Conservation (phyloP, 2,113 vertebrate genomes). For the Sorex araneus region DNA sequence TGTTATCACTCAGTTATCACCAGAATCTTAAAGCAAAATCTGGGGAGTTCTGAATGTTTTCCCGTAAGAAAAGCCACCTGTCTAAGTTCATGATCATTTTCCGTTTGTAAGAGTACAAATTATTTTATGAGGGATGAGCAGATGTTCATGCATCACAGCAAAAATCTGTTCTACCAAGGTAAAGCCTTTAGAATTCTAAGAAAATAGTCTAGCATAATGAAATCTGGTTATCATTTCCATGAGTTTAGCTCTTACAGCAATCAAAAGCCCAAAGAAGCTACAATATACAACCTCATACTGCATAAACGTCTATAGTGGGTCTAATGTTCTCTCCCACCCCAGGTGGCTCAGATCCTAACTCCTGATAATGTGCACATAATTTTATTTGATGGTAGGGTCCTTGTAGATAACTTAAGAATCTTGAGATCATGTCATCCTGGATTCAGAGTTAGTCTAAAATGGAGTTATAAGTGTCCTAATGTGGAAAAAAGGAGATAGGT, state of each 20-base stretch:
- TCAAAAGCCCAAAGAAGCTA: background rate
- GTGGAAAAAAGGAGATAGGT: too few relatives aligned
- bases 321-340: background rate
- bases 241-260: background rate
- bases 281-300: background rate
- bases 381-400: background rate
- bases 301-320: background rate
- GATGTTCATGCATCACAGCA: slow-evolving; percentile 61
- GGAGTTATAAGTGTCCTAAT: background rate
- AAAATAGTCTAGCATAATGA: slow-evolving; percentile 42
- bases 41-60: slow-evolving; percentile 57
- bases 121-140: slow-evolving; percentile 65
- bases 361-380: too few relatives aligned
- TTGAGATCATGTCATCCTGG: background rate
- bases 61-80: slow-evolving; percentile 38
- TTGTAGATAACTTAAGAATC: background rate
- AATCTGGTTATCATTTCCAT: slow-evolving; percentile 19
- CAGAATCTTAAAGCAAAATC: background rate
- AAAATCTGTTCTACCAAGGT: slow-evolving; percentile 68
- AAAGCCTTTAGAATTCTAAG: slow-evolving; percentile 69
- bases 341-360: too few relatives aligned
- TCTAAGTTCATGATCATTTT: slow-evolving; percentile 63
- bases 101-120: slow-evolving; percentile 69
- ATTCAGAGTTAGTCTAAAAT: background rate
- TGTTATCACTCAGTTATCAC: slow-evolving; percentile 48